Evolutionary conservation across 2,113 vertebrate species (phyloP).

Genomic region (Galbula dea): DNA sequence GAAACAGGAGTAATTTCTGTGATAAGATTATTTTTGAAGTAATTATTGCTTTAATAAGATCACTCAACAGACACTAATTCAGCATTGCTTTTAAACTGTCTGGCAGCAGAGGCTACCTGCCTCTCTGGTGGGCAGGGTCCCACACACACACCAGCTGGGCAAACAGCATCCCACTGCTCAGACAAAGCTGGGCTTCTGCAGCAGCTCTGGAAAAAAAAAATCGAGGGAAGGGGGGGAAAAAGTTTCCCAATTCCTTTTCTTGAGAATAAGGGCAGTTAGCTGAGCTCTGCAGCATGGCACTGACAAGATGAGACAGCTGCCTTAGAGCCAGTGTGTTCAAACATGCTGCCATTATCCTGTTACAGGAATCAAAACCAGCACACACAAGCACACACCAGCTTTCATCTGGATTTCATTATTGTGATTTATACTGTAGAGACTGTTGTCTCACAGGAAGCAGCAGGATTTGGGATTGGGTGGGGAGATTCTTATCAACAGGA

Average conservation of each 20-base stretch:
- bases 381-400: conserved; percentile 43
- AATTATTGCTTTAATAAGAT: background rate
- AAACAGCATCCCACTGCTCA: background rate
- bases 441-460: conserved; percentile 43
- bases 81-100: background rate
- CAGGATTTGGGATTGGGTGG: background rate
- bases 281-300: conserved; percentile 3
- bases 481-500: conserved; percentile 35
- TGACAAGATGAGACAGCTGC: conserved; percentile 55
- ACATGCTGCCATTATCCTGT: conserved; percentile 43
- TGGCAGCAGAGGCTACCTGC: background rate
- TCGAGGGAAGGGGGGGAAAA: background rate
- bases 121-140: background rate
- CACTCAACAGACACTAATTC: background rate
- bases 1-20: background rate
- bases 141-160: background rate
- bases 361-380: conserved; percentile 56
- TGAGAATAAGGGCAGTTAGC: background rate
- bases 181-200: background rate
- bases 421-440: conserved; percentile 42
- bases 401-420: conserved; percentile 61
- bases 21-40: no score
- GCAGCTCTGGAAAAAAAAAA: background rate
- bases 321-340: conserved; percentile 38
- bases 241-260: background rate